These are phyloP conservation scores for Spheniscus humboldti DNA, from an alignment of 2,797 vertebrate species.

Conservation along the genomic window DNA sequence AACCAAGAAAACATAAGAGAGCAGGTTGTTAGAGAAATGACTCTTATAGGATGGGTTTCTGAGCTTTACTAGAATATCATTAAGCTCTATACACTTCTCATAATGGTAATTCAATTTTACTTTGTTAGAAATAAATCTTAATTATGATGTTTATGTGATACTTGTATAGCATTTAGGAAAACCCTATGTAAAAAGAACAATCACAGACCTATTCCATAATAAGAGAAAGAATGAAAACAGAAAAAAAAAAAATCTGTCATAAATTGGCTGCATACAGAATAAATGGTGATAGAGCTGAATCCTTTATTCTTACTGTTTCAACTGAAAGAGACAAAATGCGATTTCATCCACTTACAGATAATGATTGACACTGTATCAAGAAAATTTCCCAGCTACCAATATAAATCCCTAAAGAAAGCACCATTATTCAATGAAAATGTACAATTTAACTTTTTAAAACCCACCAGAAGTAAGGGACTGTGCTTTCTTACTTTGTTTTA, in stretches of 20 bases:
- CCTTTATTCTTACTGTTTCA: not conserved
- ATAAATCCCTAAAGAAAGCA: not conserved
- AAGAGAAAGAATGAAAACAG: not conserved
- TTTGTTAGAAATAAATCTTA: slow-evolving; percentile 27
- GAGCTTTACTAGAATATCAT: not conserved
- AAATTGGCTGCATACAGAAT: not conserved
- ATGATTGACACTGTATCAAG: not conserved
- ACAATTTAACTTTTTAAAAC: not conserved
- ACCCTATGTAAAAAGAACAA: not conserved
- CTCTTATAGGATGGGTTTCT: not conserved
- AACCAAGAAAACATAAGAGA: not conserved
- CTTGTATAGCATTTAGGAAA: not conserved
- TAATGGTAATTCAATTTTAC: slow-evolving; percentile 1
- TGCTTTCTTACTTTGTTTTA: not conserved
- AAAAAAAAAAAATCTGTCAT: not conserved
- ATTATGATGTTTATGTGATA: not conserved
- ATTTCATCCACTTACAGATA: slow-evolving; percentile 13
- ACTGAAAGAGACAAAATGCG: not conserved
- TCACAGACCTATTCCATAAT: not conserved
- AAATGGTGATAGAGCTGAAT: not conserved
- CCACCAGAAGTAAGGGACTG: not conserved
- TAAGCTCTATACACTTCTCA: not conserved
- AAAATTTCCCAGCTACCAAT: not conserved
- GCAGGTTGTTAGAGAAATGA: not conserved
- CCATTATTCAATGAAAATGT: slow-evolving; percentile 7